Evolutionary conservation across 1,140 invertebrate species (phyloP), one percentile per base, ranked within the genome.

Genomic region (Colletes gigas): DNA sequence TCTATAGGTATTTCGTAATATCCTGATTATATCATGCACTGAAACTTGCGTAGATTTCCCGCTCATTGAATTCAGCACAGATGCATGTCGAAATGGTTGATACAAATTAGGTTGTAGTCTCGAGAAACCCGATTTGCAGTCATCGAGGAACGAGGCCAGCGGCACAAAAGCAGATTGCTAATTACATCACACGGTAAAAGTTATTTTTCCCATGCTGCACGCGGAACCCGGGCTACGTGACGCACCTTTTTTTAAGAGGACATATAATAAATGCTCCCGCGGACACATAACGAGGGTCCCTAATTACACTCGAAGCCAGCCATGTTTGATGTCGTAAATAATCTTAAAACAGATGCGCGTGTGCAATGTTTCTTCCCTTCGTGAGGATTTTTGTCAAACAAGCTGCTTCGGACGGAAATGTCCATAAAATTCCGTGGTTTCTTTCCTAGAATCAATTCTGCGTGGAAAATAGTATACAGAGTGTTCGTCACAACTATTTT

Each of bases 261-360:
- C 44, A 15, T 78, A 78, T 86, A 63, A 81, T 81, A 76, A 80
- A 74, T 69, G 60, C 74, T 50, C 30, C 69, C 66, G 59, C 44
- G 47, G 44, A 15, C 30, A 54, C 67, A 9, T 82, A 87, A 87
- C 65, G 74, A 87, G 76, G 39, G 30, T 19, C n/a, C 60, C 63
- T 76, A 84, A 87, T 88, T 87, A 85, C 80, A 50, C 15, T 21
- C n/a, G n/a, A 19, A 41, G 60, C 59, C 39, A 60, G 65, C 19
- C 60, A 55, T 19, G 59, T 83, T 83, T 84, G 77, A 81, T 78
- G 74, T 71, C 41, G n/a, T 55, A 77, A 68, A 73, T 80, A 66
- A 69, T 30, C 39, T 83, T 74, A 78, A 83, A 77, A 66, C 67
- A 57, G 41, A n/a, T 57, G 19, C 9, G n/a, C 62, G 14, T n/a